Base-by-base conservation (phyloP, 2,888 invertebrate genomes). In the Pasiphila rectangulata region DNA sequence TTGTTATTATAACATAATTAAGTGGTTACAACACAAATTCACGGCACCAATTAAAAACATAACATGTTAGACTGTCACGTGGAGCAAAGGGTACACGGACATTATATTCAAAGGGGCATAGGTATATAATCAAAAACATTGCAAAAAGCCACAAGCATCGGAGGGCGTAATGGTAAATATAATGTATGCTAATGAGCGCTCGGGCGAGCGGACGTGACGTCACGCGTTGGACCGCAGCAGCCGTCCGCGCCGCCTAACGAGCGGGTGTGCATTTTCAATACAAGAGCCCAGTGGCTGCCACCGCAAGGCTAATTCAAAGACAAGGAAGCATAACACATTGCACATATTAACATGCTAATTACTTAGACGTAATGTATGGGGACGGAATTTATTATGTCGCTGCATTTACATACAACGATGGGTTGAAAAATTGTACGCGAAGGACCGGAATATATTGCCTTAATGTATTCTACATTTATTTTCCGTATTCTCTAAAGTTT, bases 111-210 rank as follows among this genome's bases (percentile, higher is more conserved):
- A 57, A 59, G 57, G 36, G 59, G 70, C 67, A 67, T 23, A 13
- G 6, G 25, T 13, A 29, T 78, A 75, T 75, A 68, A 78, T 79
- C 75, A 79, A 79, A 80, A 84, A 79, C 75, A 77, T 68, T 60
- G 71, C 71, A 79, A 77, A 78, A 79, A 77, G 70, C 78, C 75
- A 64, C 79, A 75, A 73, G 77, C 80, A 60, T 72, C 68, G 71
- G 67, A 72, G 73, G 72, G 74, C 77, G 81, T 84, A 82, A 84
- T 79, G 77, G 81, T 72, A 76, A 80, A 81, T 80, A 84, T 88
- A 87, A 88, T 87, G 78, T 87, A 87, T 87, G 88, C 76, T 87
- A 87, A 89, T 86, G 84, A 86, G 81, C 74, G 77, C n/a, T n/a
- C 72, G 72, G 69, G 74, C 68, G 68, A 75, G 72, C 64, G 78